Conservation (phyloP, 2,888 invertebrate species). For the Mellilla xanthometata region DNA sequence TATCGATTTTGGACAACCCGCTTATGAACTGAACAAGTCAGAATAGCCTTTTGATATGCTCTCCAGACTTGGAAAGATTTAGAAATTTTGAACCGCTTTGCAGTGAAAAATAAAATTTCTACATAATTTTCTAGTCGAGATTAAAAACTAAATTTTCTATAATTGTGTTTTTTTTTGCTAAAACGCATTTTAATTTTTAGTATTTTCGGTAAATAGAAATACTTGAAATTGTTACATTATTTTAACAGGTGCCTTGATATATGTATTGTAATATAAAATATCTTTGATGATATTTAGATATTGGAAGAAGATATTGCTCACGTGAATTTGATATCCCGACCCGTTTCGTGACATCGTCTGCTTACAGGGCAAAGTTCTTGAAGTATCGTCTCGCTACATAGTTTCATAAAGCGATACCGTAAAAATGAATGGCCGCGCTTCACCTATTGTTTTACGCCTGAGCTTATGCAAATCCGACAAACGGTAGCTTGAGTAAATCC, state of each 20-base stretch:
- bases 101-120: too few species aligned
- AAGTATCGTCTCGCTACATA: constrained; percentile 3
- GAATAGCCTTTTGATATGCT: constrained; percentile 14
- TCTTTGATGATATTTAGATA: too few species aligned
- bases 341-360: constrained; percentile 1
- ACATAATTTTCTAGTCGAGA: too few species aligned
- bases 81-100: background rate
- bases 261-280: too few species aligned
- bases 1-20: constrained; percentile 25
- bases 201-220: too few species aligned
- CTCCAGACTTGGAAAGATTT: background rate
- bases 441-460: constrained; percentile 12
- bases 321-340: background rate
- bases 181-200: too few species aligned
- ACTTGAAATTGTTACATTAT: too few species aligned
- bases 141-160: too few species aligned
- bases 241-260: too few species aligned
- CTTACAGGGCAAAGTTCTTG: constrained; percentile 5
- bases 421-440: constrained; percentile 14
- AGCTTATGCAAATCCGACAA: constrained; percentile 16
- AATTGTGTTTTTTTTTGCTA: too few species aligned
- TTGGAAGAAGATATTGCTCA: too few species aligned
- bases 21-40: constrained; percentile 13
- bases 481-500: background rate
- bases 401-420: constrained; percentile 12